phyloP scores from a whole-genome alignment of 2,113 vertebrate genomes.

The Entelurus aequoreus region DNA sequence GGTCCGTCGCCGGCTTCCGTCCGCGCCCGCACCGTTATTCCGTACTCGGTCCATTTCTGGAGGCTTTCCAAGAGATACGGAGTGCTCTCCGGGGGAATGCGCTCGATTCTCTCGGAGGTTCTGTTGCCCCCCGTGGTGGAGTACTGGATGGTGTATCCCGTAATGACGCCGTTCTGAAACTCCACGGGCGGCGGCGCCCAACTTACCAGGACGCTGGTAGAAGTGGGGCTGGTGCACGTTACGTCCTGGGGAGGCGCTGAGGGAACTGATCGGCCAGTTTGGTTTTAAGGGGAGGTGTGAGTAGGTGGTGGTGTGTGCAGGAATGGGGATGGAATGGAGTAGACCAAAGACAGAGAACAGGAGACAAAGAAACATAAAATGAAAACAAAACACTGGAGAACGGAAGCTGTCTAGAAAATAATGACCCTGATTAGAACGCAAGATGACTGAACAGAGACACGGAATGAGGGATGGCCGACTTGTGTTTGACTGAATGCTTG shows the following conservation, averaged over 20 bases:
- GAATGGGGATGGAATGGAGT: conserved; percentile 71
- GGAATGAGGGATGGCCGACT: conserved; percentile 80
- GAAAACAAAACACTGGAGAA: conserved; percentile 66
- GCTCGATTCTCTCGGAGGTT: conserved; percentile 78
- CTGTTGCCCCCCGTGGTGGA: conserved; percentile 78
- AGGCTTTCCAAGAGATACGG: conserved; percentile 89
- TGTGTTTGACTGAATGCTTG: conserved; percentile 67
- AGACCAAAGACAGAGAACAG: conserved; percentile 80
- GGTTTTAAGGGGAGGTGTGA: conserved; percentile 44
- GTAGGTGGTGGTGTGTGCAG: conserved; percentile 46
- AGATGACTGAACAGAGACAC: conserved; percentile 51
- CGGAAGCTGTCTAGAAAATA: conserved; percentile 47
- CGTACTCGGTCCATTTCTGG: conserved; percentile 95
- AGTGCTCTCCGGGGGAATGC: conserved; percentile 80
- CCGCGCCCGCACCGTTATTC: conserved; percentile 85
- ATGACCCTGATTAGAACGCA: conserved; percentile 40
- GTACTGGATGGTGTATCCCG: conserved; percentile 90
- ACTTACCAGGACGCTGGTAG: conserved; percentile 98
- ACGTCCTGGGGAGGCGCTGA: conserved; percentile 95
- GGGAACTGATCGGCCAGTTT: conserved; percentile 85
- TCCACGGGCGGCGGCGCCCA: conserved; percentile 89
- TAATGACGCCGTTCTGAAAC: conserved; percentile 89
- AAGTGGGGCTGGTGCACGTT: conserved; percentile 90
- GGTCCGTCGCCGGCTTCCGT: conserved; percentile 91
- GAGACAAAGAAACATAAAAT: conserved; percentile 75